A percentile compares a stretch with the other conserved stretches of the same genome.
These are phyloP conservation scores for Spilosoma lubricipeda DNA, from an alignment of 2,888 invertebrate species.

Conservation along the genomic window DNA sequence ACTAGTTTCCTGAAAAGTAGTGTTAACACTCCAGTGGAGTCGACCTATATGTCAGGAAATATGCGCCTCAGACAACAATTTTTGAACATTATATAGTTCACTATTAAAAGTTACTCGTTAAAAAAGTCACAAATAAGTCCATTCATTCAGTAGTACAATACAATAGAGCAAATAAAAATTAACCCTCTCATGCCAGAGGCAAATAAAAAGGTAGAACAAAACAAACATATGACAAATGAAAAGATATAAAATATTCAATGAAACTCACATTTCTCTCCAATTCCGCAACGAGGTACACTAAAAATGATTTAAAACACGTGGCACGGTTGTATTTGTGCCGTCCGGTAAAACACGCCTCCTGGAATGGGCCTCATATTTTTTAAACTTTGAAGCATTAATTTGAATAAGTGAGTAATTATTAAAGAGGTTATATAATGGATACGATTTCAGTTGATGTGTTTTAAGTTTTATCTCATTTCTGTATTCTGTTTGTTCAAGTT, in stretches of 20 bases:
- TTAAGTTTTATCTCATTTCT: not conserved
- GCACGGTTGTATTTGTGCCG: conserved; percentile 26
- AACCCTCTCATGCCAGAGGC: not conserved
- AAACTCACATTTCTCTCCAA: conserved; percentile 10
- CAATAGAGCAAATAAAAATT: not conserved
- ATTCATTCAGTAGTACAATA: not conserved
- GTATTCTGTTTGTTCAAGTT: not conserved
- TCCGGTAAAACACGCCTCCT: conserved; percentile 7
- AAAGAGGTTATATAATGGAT: conserved; percentile 14
- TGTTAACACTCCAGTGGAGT: too few relatives aligned
- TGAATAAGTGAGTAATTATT: conserved; percentile 33
- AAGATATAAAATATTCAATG: conserved; percentile 4
- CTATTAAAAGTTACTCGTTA: too few relatives aligned
- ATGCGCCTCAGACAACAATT: too few relatives aligned
- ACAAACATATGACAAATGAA: not conserved
- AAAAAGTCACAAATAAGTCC: not conserved
- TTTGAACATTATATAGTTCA: too few relatives aligned
- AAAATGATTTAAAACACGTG: conserved; percentile 13
- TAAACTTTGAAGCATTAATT: conserved; percentile 21
- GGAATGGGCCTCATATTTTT: conserved; percentile 14
- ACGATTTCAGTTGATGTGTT: not conserved
- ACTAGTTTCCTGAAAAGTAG: too few relatives aligned
- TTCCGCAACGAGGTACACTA: conserved; percentile 14
- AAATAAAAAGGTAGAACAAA: not conserved
- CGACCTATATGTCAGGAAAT: too few relatives aligned